Conservation (phyloP, 1,140 invertebrate species). For the Ooceraea biroi region DNA sequence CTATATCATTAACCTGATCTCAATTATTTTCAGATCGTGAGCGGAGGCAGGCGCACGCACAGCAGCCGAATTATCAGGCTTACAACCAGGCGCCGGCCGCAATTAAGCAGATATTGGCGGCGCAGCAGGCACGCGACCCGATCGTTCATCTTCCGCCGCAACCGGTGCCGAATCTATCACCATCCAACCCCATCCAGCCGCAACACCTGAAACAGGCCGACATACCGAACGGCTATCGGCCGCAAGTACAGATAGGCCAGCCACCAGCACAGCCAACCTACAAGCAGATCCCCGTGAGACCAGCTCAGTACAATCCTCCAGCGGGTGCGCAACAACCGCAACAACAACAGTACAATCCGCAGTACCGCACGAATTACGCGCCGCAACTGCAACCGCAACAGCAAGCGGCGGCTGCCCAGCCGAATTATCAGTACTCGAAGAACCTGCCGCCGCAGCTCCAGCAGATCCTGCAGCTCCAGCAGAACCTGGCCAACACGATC, state of each 20-base stretch:
- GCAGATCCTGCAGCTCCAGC: constrained; percentile 66
- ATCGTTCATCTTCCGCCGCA: constrained; percentile 79
- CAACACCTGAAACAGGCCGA: constrained; percentile 59
- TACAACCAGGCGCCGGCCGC: constrained; percentile 79
- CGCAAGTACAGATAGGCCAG: constrained; percentile 64
- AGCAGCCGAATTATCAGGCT: constrained; percentile 74
- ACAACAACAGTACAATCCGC: constrained; percentile 31
- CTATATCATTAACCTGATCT: too few species aligned
- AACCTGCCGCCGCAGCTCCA: constrained; percentile 69
- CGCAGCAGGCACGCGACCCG: constrained; percentile 79
- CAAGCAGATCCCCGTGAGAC: constrained; percentile 65
- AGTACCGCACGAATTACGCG: constrained; percentile 41
- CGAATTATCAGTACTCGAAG: constrained; percentile 57
- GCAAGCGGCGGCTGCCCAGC: constrained; percentile 17
- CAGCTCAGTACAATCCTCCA: constrained; percentile 49
- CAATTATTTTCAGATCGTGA: constrained; percentile 69
- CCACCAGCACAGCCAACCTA: constrained; percentile 77
- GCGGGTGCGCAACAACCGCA: constrained; percentile 62
- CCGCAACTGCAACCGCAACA: constrained; percentile 36
- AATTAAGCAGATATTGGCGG: constrained; percentile 80
- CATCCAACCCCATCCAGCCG: constrained; percentile 53
- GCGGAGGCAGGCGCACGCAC: constrained; percentile 74
- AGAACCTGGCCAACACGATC: constrained; percentile 48
- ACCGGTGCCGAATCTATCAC: constrained; percentile 73
- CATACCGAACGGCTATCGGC: constrained; percentile 70